Evolutionary conservation across 2,797 vertebrate species (phyloP), one percentile per base, ranked within the genome.

Genomic region (Epinephelus coioides): DNA sequence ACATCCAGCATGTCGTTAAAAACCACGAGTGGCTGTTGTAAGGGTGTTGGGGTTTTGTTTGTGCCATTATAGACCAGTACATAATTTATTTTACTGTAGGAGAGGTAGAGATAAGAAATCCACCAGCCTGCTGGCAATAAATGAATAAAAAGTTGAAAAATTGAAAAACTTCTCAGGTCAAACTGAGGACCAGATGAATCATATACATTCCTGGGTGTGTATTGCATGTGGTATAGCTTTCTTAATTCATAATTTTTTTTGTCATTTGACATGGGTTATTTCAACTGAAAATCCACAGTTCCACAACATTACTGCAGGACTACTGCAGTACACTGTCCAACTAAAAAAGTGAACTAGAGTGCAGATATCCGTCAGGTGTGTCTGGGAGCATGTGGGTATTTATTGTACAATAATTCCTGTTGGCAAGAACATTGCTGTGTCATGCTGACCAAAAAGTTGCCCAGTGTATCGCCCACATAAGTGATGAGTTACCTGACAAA

Each of bases 1-100:
- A 63, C 44, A 53, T 73, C 55, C 65, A 79, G 44, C 47, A 54
- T 78, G 25, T 59, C 63, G 47, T 40, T 18, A 67, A 67, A 25
- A 34, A 40, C 34, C 15, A 23, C 40, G 9, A 19, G 12, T 46
- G 34, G 15, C 18, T 0, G 44, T 27, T 25, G 21, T 15, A n/a
- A 56, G 23, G 23, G 3, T 17, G 46, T 15, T 69, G 44, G 11
- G 13, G 15, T 49, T 34, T 12, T 51, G 25, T 57, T 43, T 69
- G 25, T 51, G 27, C 18, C 5, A 7, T 71, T 69, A 69, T 43
- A 44, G 0, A 63, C 21, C 5, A 62, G 18, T 44, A 21, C 13
- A 54, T 50, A 6, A 27, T 63, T 49, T 46, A 0, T 47, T 43
- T 27, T 13, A 27, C 44, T 47, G 17, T 63, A 27, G 18, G 21